A percentile compares a stretch with the other conserved stretches of the same genome.
phyloP scores from a whole-genome alignment of 1,140 invertebrate genomes.

The Vollenhovia emeryi region DNA sequence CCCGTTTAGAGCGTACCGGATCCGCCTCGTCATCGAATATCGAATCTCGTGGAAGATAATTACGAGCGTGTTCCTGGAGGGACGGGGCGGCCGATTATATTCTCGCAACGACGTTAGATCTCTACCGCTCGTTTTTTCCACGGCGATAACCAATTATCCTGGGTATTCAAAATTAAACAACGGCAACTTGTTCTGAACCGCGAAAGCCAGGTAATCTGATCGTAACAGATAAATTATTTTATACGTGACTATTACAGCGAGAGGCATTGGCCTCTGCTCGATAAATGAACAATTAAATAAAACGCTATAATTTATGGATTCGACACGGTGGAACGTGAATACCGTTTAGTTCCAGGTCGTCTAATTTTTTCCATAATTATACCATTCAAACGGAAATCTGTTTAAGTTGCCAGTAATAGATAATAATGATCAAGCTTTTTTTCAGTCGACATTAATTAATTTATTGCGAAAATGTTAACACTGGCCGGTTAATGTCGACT shows the following conservation, averaged over 20 bases:
- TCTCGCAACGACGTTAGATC: slow-evolving; percentile 34
- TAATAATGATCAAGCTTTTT: no score
- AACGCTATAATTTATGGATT: neutral
- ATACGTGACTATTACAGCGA: neutral
- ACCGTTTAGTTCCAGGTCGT: neutral
- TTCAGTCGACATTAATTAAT: no score
- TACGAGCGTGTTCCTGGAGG: slow-evolving; percentile 16
- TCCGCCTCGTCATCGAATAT: slow-evolving; percentile 42
- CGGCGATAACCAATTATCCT: slow-evolving; percentile 1
- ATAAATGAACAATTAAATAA: slow-evolving; percentile 32
- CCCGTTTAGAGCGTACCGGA: slow-evolving; percentile 41
- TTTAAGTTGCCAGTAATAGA: no score
- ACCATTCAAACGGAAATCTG: no score
- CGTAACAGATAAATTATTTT: slow-evolving; percentile 2
- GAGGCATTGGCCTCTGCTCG: neutral
- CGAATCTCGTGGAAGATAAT: slow-evolving; percentile 52
- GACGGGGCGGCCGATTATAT: neutral
- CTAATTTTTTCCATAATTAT: neutral
- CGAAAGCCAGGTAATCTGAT: neutral
- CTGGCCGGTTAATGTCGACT: no score
- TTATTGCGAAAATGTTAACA: no score
- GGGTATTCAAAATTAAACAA: slow-evolving; percentile 20
- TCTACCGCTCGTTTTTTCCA: neutral
- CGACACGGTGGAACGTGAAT: neutral
- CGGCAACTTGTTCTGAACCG: neutral